Percentiles rank a stretch among this genome's conserved stretches.
Evolutionary conservation across 2,888 invertebrate species (phyloP).

Genomic region (Tineola bisselliella): DNA sequence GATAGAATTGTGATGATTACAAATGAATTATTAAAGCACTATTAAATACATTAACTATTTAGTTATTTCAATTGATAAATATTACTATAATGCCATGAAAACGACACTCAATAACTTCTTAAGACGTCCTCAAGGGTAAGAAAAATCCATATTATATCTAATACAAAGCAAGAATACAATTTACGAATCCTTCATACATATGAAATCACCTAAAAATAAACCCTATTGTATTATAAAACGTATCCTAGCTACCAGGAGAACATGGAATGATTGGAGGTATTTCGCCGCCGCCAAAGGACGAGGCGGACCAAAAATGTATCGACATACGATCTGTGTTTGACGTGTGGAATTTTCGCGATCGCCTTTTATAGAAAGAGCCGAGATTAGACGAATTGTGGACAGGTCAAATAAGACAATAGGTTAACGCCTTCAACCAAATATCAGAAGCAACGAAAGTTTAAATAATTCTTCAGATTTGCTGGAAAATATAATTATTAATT

Average conservation of each 20-base stretch:
- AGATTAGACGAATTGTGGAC: slow-evolving; percentile 20
- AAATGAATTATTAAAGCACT: too few species aligned
- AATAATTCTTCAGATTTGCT: background rate
- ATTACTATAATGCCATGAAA: too few species aligned
- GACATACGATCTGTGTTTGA: background rate
- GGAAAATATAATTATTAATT: too few species aligned
- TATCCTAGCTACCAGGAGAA: background rate
- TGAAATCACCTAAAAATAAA: slow-evolving; percentile 13
- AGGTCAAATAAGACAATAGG: slow-evolving; percentile 25
- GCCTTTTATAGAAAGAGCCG: slow-evolving; percentile 26
- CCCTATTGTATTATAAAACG: slow-evolving; percentile 35
- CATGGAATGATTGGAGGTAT: background rate
- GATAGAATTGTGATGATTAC: too few species aligned
- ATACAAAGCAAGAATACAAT: too few species aligned
- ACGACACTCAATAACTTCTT: too few species aligned
- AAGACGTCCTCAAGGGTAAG: too few species aligned
- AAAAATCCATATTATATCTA: too few species aligned
- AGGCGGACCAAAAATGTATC: slow-evolving; percentile 5
- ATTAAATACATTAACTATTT: too few species aligned
- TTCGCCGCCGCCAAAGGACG: slow-evolving; percentile 8
- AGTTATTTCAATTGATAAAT: too few species aligned
- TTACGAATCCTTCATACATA: slow-evolving; percentile 1
- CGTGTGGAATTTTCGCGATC: slow-evolving; percentile 27
- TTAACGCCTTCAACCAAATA: slow-evolving; percentile 26
- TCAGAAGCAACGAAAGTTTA: background rate